These are phyloP conservation scores for Peromyscus nudipes DNA, from an alignment of 2,797 vertebrate genomes.

Conservation along the genomic window DNA sequence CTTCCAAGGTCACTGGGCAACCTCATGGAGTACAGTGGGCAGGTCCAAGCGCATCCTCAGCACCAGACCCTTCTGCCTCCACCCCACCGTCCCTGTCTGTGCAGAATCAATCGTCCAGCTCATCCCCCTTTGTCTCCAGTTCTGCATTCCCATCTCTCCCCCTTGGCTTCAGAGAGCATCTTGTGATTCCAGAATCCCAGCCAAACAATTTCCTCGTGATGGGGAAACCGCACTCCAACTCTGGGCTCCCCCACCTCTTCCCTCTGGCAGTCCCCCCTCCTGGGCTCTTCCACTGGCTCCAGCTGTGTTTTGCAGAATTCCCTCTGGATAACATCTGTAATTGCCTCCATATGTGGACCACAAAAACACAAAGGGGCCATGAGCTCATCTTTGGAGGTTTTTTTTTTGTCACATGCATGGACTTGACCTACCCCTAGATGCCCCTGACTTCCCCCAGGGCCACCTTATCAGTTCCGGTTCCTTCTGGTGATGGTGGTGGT, in stretches of 20 bases:
- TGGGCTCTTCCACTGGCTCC: conserved; percentile 79
- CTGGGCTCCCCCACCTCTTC: conserved; percentile 71
- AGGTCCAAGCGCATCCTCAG: not conserved
- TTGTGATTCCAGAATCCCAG: conserved; percentile 84
- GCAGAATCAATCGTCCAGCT: not conserved
- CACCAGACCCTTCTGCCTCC: not conserved
- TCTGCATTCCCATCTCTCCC: conserved; percentile 73
- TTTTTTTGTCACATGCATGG: conserved; percentile 56
- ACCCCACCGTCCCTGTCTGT: not conserved
- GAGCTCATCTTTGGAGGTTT: conserved; percentile 79
- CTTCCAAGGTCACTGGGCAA: not conserved
- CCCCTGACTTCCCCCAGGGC: conserved; percentile 1
- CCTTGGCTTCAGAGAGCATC: conserved; percentile 83
- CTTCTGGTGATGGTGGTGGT: not conserved
- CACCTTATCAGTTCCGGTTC: conserved; percentile 39
- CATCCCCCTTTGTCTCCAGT: conserved; percentile 71
- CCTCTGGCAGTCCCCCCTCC: conserved; percentile 69
- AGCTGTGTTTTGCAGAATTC: conserved; percentile 85
- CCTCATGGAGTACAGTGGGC: not conserved
- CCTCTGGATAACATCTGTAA: conserved; percentile 86
- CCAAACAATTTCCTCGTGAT: conserved; percentile 87
- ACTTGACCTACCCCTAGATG: conserved; percentile 1
- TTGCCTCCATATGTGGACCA: conserved; percentile 84
- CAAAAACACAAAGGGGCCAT: conserved; percentile 82
- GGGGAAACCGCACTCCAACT: conserved; percentile 84